Evolutionary conservation across 2,797 vertebrate species (phyloP), one percentile per base, ranked within the genome.

Genomic region (Alca torda): DNA sequence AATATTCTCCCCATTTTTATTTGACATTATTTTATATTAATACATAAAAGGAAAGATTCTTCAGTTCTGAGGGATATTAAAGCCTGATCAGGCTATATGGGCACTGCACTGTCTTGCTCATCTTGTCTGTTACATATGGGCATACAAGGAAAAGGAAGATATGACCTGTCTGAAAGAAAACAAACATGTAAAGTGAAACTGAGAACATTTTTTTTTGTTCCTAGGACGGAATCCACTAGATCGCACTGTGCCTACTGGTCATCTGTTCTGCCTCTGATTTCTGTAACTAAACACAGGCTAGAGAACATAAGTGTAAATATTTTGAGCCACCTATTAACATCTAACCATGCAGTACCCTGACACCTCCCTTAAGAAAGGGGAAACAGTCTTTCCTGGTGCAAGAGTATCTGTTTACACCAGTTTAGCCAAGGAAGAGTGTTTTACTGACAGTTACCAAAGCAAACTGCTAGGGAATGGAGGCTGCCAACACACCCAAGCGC

Each of bases 161-260:
- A 10, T 0, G 2, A 43, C n/a, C 53, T 41, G 30, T 37, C 63
- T 21, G 24, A 43, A 33, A 24, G n/a, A 11, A 53, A 72, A 23
- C 1, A 3, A 43, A 20, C 1, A 0, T 2, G 17, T 2, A 6
- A 57, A 24, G n/a, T 26, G 19, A 43, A 67, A 15, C 21, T 2
- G 30, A 24, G 60, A 45, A 28, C 20, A 2, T 5, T 5, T 8
- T 4, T 4, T 31, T 15, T 11, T 43, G 10, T 6, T 45, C 50
- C 79, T n/a, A 59, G 28, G 5, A 2, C 18, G 60, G 33, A 69
- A 45, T 20, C 35, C 59, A 57, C 15, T 4, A 33, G 48, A 51
- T 10, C 5, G 1, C 7, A 0, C 33, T 11, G 23, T 11, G 13
- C 10, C 25, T 31, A 6, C 4, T 3, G 20, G 8, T 41, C 48